These are phyloP conservation scores for Hylomyscus alleni DNA, from an alignment of 2,797 vertebrate genomes.

Conservation along the genomic window DNA sequence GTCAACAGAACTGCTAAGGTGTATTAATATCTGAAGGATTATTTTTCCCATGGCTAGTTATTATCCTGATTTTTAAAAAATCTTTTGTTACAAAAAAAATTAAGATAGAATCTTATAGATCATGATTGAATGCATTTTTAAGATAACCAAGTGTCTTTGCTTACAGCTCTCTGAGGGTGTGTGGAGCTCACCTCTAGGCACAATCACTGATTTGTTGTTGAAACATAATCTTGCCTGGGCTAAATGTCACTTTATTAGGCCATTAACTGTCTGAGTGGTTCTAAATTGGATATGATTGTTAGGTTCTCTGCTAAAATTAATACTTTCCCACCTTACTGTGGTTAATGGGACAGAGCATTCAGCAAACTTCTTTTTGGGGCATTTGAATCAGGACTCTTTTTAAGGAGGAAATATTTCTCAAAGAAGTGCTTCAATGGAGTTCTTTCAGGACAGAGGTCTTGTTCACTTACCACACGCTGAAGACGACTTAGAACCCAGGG, in stretches of 20 bases:
- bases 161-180: background rate
- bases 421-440: background rate
- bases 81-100: background rate
- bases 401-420: background rate
- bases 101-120: background rate
- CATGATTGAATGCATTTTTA: constrained; percentile 2
- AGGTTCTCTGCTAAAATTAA: background rate
- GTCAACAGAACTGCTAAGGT: background rate
- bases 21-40: constrained; percentile 2
- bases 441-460: constrained; percentile 9
- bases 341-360: background rate
- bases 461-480: background rate
- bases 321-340: background rate
- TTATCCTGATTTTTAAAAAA: constrained; percentile 24
- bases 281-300: constrained; percentile 15
- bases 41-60: constrained; percentile 30
- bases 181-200: background rate
- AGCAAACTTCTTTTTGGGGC: background rate
- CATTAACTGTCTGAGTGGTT: background rate
- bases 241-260: constrained; percentile 20
- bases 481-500: background rate
- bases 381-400: background rate
- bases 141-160: constrained; percentile 13
- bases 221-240: background rate
- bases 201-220: background rate